Percentiles rank a stretch among this genome's conserved stretches.
Conservation (phyloP, 2,113 vertebrate species). For the Nycticryphes semicollaris region DNA sequence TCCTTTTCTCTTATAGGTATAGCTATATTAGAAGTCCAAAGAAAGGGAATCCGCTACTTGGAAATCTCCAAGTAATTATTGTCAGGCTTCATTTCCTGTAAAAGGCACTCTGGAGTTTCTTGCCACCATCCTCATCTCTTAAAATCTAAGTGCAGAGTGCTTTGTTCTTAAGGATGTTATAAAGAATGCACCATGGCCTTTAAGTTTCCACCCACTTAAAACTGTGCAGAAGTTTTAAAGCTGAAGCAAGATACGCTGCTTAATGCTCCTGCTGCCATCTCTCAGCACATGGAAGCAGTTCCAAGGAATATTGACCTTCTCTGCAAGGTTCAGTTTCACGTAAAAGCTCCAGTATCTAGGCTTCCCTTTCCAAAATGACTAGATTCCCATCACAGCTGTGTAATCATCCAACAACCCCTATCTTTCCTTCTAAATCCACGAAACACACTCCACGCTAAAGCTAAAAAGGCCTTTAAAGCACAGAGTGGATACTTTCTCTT, state of each 20-base stretch:
- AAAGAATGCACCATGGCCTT: not conserved
- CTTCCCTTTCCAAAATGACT: not conserved
- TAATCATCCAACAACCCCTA: not conserved
- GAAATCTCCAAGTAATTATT: not conserved
- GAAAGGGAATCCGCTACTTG: not conserved
- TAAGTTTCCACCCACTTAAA: not conserved
- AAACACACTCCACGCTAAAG: not conserved
- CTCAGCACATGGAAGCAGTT: not conserved
- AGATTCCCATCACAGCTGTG: not conserved
- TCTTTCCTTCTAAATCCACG: not conserved
- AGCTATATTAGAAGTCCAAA: not conserved
- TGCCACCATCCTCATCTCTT: not conserved
- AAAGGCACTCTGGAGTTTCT: not conserved
- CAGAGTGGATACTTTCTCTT: not conserved
- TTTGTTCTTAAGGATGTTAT: not conserved
- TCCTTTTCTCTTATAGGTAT: not conserved
- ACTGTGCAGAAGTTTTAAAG: not conserved
- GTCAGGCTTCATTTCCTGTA: not conserved
- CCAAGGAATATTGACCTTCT: not conserved
- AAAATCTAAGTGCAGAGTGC: not conserved
- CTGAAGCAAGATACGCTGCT: not conserved
- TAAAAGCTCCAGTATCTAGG: not conserved
- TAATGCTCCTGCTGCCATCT: not conserved
- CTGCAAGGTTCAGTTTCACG: fast-evolving
- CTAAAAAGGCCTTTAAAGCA: not conserved